These are phyloP conservation scores for Reticulitermes speratus DNA, from an alignment of 1,140 invertebrate genomes.

Conservation along the genomic window DNA sequence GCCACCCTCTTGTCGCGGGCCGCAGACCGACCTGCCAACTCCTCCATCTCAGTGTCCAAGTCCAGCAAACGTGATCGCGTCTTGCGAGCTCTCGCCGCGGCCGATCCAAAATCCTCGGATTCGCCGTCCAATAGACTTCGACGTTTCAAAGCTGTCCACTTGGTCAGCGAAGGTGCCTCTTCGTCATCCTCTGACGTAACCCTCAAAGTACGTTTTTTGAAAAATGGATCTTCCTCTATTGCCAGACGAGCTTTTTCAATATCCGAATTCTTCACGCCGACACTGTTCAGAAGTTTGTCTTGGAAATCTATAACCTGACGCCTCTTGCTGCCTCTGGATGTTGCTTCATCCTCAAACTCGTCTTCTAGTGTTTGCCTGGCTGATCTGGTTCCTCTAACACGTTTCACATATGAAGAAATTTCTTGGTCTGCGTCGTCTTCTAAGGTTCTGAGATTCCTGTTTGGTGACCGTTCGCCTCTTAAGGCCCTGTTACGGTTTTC, in stretches of 20 bases:
- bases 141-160: constrained; percentile 52
- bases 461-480: neutral
- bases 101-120: constrained; percentile 41
- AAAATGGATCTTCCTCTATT: constrained; percentile 1
- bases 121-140: constrained; percentile 34
- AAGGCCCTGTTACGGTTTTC: constrained; percentile 46
- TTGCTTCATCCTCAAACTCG: neutral
- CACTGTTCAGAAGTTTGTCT: constrained; percentile 31
- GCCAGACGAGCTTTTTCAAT: constrained; percentile 24
- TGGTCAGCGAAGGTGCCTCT: constrained; percentile 45
- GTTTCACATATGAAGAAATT: constrained; percentile 21
- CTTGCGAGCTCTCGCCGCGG: constrained; percentile 46
- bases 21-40: constrained; percentile 54
- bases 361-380: constrained; percentile 18
- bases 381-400: constrained; percentile 10
- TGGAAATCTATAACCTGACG: neutral
- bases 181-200: constrained; percentile 30
- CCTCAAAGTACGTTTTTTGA: constrained; percentile 31
- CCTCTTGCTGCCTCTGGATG: neutral
- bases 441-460: neutral
- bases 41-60: constrained; percentile 61
- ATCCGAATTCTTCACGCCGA: constrained; percentile 31
- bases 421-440: constrained; percentile 31
- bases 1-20: constrained; percentile 58
- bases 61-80: constrained; percentile 56